Evolutionary conservation across 2,797 vertebrate genomes (phyloP).

Genomic region (Anguilla pacifica): DNA sequence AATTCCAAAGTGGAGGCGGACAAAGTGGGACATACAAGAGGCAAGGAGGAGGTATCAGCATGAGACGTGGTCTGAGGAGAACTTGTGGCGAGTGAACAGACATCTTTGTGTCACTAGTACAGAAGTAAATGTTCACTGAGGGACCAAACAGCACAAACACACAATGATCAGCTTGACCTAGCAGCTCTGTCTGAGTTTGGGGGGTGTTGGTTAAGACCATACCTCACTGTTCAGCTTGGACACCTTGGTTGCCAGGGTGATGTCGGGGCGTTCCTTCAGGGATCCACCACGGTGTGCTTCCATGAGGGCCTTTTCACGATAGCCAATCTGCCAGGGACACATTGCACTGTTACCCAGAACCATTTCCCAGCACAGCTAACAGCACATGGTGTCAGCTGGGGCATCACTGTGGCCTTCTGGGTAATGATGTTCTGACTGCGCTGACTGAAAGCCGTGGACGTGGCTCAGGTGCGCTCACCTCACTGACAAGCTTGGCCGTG

Average conservation of each 20-base stretch:
- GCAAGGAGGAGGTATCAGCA: too few relatives aligned
- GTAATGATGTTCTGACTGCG: too few relatives aligned
- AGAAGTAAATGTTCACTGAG: neutral
- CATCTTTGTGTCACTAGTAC: too few relatives aligned
- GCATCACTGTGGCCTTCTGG: neutral
- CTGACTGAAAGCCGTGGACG: neutral
- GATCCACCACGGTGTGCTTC: constrained; percentile 88
- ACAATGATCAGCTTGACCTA: neutral
- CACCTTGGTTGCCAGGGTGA: constrained; percentile 91
- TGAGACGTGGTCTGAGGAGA: too few relatives aligned
- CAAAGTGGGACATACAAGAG: too few relatives aligned
- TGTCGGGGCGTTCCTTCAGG: constrained; percentile 90
- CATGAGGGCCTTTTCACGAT: constrained; percentile 89
- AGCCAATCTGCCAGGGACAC: constrained; percentile 79
- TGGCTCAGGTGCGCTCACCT: constrained; percentile 70
- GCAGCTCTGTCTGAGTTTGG: neutral
- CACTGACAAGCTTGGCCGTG: constrained; percentile 88
- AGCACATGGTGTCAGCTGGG: neutral
- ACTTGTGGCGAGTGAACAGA: too few relatives aligned
- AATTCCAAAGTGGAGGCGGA: too few relatives aligned
- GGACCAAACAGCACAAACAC: neutral
- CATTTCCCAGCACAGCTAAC: too few relatives aligned
- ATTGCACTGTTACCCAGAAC: neutral
- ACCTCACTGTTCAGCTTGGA: constrained; percentile 95
- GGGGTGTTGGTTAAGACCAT: constrained; percentile 35